Conservation (phyloP, 2,113 vertebrate species). For the Sarotherodon lohbergeri region DNA sequence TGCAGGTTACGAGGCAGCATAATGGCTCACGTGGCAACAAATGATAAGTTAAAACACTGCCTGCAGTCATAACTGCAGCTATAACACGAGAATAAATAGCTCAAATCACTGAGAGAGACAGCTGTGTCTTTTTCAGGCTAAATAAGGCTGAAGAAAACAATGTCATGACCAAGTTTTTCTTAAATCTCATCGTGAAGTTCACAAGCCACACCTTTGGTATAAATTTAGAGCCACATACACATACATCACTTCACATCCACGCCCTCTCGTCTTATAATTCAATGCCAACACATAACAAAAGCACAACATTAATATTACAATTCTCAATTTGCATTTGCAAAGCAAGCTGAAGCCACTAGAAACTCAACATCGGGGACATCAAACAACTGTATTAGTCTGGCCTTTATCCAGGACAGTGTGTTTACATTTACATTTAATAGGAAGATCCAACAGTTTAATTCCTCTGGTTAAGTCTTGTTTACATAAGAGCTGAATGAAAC, state of each 20-base stretch:
- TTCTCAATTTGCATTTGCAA: not conserved
- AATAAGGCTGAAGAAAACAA: not conserved
- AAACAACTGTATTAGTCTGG: not conserved
- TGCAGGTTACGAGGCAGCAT: not conserved
- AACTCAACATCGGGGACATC: constrained; percentile 2
- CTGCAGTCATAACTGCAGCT: constrained; percentile 1
- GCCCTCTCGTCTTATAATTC: not conserved
- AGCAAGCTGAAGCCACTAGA: constrained; percentile 1
- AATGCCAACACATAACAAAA: constrained; percentile 4
- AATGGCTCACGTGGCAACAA: constrained; percentile 34
- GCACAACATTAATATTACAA: not conserved
- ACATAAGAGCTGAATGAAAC: not conserved
- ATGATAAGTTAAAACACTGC: constrained; percentile 18
- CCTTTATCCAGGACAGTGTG: not conserved
- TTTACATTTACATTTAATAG: constrained; percentile 10
- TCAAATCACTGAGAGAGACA: not conserved
- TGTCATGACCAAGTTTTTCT: not conserved
- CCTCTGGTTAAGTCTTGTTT: not conserved
- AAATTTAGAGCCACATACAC: not conserved
- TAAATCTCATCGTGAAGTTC: not conserved
- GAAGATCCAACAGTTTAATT: not conserved
- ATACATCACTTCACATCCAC: not conserved
- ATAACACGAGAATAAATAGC: not conserved
- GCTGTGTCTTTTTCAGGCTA: not conserved
- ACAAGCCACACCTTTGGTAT: not conserved